Conservation (phyloP, 1,140 invertebrate species). For the Zaprionus ghesquierei region DNA sequence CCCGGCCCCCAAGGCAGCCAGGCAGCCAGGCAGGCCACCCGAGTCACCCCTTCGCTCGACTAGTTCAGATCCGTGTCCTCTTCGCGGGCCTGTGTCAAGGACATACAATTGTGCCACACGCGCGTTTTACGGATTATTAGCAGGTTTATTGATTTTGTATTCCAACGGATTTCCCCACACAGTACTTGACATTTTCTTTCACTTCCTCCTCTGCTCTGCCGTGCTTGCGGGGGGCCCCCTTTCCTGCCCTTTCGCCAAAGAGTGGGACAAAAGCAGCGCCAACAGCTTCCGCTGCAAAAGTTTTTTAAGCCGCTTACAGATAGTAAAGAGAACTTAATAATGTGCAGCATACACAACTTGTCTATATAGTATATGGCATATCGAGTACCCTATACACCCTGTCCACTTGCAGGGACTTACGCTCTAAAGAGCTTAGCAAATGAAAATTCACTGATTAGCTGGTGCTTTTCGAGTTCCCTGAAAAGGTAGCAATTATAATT, state of each 20-base stretch:
- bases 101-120: slow-evolving; percentile 52
- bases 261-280: neutral
- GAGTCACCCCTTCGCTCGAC: neutral
- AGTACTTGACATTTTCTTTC: neutral
- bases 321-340: neutral
- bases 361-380: neutral
- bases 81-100: slow-evolving; percentile 47
- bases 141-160: slow-evolving; percentile 51
- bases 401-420: neutral
- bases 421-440: neutral
- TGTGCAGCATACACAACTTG: neutral
- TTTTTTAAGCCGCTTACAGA: neutral
- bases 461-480: neutral
- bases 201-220: neutral
- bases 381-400: neutral
- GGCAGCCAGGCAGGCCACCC: neutral
- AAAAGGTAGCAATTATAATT: neutral
- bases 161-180: slow-evolving; percentile 20
- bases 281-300: neutral
- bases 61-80: slow-evolving; percentile 7
- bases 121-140: slow-evolving; percentile 24
- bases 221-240: no score
- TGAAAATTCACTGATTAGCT: neutral
- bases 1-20: neutral
- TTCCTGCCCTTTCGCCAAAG: neutral